These are phyloP conservation scores for Chionodraco myersi DNA, from an alignment of 2,113 vertebrate species.

Conservation along the genomic window DNA sequence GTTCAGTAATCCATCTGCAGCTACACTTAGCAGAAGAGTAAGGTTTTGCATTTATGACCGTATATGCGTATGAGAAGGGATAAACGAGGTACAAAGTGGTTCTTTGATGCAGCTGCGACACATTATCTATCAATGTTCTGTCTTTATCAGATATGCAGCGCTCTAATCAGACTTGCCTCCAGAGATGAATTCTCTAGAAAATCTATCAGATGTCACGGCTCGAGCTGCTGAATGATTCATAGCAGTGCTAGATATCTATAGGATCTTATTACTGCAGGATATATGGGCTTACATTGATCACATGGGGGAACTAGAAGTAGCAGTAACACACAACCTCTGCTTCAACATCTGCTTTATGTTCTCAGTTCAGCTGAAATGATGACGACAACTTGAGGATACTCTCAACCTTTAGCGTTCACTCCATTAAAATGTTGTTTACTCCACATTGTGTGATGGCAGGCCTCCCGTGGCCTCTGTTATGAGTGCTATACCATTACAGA, in stretches of 20 bases:
- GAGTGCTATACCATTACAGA: slow-evolving; percentile 16
- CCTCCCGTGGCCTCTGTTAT: slow-evolving; percentile 6
- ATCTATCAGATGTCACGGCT: slow-evolving; percentile 6
- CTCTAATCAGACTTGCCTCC: not conserved
- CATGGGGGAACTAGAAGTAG: slow-evolving; percentile 38
- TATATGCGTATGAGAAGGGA: not conserved
- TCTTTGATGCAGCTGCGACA: slow-evolving; percentile 19
- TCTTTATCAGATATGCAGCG: slow-evolving; percentile 13
- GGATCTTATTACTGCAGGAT: slow-evolving; percentile 27
- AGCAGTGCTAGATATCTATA: slow-evolving; percentile 16
- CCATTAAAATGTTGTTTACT: slow-evolving; percentile 26
- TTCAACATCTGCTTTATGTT: slow-evolving; percentile 33
- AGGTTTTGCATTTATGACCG: not conserved
- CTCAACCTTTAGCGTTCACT: slow-evolving; percentile 16
- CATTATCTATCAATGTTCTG: not conserved
- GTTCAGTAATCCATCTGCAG: not conserved
- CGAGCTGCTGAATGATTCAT: slow-evolving; percentile 41
- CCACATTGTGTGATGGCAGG: not conserved
- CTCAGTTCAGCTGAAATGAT: slow-evolving; percentile 25
- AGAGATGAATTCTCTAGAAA: slow-evolving; percentile 20
- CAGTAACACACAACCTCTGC: slow-evolving; percentile 27
- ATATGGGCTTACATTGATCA: slow-evolving; percentile 26
- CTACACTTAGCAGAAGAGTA: not conserved
- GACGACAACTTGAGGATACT: not conserved
- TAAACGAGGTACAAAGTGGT: not conserved